Conservation (phyloP, 2,888 invertebrate species). For the Athalia circularis region DNA sequence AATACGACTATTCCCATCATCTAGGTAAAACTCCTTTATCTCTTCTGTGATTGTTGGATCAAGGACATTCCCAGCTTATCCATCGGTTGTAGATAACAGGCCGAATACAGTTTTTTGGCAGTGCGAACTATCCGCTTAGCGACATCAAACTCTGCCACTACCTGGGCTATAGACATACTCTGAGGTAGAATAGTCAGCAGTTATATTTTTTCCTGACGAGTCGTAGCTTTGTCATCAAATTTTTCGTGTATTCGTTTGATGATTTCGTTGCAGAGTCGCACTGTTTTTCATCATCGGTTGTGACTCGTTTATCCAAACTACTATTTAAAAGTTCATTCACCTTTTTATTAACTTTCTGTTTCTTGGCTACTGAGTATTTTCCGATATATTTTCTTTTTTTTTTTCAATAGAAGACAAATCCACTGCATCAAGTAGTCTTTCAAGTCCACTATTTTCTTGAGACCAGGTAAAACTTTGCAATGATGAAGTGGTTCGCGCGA, state of each 20-base stretch:
- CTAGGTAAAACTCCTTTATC: no score
- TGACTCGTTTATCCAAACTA: slow-evolving; percentile 36
- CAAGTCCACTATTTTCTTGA: slow-evolving; percentile 39
- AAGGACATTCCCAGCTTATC: no score
- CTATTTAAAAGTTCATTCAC: slow-evolving; percentile 36
- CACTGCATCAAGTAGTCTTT: slow-evolving; percentile 24
- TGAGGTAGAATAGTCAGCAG: slow-evolving; percentile 38
- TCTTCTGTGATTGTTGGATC: no score
- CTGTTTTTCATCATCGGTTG: neutral
- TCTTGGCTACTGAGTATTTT: slow-evolving; percentile 33
- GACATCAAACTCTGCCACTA: neutral
- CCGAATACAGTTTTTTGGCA: no score
- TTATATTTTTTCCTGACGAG: slow-evolving; percentile 45
- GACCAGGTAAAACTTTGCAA: slow-evolving; percentile 35
- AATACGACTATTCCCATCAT: no score
- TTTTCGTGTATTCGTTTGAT: slow-evolving; percentile 6
- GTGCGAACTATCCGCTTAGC: neutral
- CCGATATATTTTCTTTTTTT: slow-evolving; percentile 31
- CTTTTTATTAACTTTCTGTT: slow-evolving; percentile 21
- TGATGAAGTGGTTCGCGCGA: slow-evolving; percentile 33
- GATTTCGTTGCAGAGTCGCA: neutral
- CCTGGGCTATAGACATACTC: slow-evolving; percentile 2
- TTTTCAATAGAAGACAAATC: slow-evolving; percentile 38
- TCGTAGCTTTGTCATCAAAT: slow-evolving; percentile 38
- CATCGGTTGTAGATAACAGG: no score